Evolutionary conservation across 2,113 vertebrate species (phyloP).

Genomic region (Ginglymostoma cirratum): DNA sequence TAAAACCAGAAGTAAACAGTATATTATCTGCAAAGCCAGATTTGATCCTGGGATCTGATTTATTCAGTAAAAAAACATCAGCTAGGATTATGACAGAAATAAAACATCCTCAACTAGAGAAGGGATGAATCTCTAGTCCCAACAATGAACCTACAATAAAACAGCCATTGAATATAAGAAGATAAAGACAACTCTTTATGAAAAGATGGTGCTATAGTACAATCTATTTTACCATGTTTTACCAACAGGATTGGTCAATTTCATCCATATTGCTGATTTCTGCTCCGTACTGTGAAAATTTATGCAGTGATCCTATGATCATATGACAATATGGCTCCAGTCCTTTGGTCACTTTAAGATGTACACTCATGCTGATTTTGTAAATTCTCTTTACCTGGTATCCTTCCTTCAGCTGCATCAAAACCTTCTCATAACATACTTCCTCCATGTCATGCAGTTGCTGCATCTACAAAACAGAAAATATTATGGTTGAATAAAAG

Average conservation of each 20-base stretch:
- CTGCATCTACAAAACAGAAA: conserved; percentile 67
- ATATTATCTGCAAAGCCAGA: too few species aligned
- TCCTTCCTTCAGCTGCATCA: conserved; percentile 85
- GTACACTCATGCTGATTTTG: neutral
- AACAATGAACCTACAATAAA: too few species aligned
- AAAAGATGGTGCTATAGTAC: neutral
- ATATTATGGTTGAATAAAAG: conserved; percentile 13
- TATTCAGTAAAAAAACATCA: too few species aligned
- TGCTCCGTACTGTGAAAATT: too few species aligned
- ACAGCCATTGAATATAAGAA: neutral
- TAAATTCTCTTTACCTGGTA: conserved; percentile 73
- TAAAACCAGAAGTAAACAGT: too few species aligned
- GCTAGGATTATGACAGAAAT: too few species aligned
- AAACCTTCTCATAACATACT: conserved; percentile 88
- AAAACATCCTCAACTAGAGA: too few species aligned
- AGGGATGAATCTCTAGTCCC: too few species aligned
- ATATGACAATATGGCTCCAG: neutral
- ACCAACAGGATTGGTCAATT: too few species aligned
- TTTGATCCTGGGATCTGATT: too few species aligned
- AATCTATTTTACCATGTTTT: neutral
- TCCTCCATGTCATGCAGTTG: conserved; percentile 93
- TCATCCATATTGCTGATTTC: neutral
- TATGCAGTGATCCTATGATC: too few species aligned
- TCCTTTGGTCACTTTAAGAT: neutral
- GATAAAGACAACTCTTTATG: neutral